Conservation (phyloP, 2,888 invertebrate species). For the Brachynemurus nebulosus region DNA sequence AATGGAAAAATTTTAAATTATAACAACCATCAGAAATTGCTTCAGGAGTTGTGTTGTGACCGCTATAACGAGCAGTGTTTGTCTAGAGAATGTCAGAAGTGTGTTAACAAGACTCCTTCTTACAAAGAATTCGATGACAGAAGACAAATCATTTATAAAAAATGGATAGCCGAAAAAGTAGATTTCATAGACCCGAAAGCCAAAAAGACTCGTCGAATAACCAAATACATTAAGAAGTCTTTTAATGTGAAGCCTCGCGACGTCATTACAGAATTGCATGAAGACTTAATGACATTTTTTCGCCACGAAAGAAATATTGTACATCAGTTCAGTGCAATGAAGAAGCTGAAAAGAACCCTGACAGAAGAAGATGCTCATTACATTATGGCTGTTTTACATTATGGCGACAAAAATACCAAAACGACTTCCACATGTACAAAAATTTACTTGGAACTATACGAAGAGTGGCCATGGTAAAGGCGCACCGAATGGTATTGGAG, state of each 20-base stretch:
- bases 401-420: conserved; percentile 10
- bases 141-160: neutral
- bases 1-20: neutral
- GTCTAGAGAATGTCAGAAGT: conserved; percentile 5
- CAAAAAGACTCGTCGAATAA: conserved; percentile 19
- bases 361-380: conserved; percentile 14
- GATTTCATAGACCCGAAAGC: conserved; percentile 18
- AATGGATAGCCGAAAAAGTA: conserved; percentile 1
- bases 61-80: conserved; percentile 8
- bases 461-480: conserved; percentile 26
- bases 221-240: conserved; percentile 20
- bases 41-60: conserved; percentile 2
- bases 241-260: conserved; percentile 17
- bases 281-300: conserved; percentile 14
- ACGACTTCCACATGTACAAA: neutral
- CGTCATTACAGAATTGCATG: conserved; percentile 17
- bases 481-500: conserved; percentile 24
- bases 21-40: neutral
- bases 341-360: conserved; percentile 15
- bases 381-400: conserved; percentile 20
- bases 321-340: conserved; percentile 14
- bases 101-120: conserved; percentile 1
- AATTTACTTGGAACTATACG: conserved; percentile 22
- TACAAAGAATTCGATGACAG: conserved; percentile 12
- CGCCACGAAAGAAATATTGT: conserved; percentile 14